These are phyloP conservation scores for Halichoerus grypus DNA, from an alignment of 2,113 vertebrate genomes.

Conservation along the genomic window DNA sequence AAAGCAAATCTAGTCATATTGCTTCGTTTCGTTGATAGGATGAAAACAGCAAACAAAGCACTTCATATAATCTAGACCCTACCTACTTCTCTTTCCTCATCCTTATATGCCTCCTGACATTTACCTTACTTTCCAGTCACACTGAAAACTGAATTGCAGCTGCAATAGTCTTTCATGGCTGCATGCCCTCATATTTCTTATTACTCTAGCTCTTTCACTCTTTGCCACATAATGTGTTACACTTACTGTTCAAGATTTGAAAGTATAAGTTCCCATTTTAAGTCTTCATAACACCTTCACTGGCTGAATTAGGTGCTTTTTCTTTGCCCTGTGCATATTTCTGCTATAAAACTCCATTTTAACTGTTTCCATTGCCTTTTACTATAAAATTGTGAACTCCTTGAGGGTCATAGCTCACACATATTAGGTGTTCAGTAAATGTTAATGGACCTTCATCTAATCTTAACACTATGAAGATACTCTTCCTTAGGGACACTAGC, in stretches of 20 bases:
- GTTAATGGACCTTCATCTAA: conserved; percentile 18
- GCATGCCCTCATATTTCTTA: neutral
- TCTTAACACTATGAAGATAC: neutral
- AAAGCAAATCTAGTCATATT: neutral
- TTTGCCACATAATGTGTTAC: neutral
- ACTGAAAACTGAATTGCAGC: neutral
- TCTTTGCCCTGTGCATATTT: neutral
- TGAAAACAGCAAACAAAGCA: conserved; percentile 42
- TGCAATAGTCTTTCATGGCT: neutral
- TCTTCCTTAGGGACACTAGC: neutral
- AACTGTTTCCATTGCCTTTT: neutral
- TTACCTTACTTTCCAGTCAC: neutral
- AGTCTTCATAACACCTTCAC: neutral
- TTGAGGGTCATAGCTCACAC: neutral
- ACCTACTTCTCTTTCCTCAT: neutral
- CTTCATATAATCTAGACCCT: conserved; percentile 3
- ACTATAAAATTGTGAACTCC: neutral
- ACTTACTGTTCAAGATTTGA: neutral
- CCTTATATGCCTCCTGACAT: neutral
- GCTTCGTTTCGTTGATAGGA: neutral
- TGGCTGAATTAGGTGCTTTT: neutral
- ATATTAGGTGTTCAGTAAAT: neutral
- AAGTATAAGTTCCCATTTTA: neutral
- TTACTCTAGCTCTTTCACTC: neutral
- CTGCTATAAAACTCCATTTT: neutral